Base-by-base conservation (phyloP, 2,113 vertebrate species). In the Microcebus jonahi region DNA sequence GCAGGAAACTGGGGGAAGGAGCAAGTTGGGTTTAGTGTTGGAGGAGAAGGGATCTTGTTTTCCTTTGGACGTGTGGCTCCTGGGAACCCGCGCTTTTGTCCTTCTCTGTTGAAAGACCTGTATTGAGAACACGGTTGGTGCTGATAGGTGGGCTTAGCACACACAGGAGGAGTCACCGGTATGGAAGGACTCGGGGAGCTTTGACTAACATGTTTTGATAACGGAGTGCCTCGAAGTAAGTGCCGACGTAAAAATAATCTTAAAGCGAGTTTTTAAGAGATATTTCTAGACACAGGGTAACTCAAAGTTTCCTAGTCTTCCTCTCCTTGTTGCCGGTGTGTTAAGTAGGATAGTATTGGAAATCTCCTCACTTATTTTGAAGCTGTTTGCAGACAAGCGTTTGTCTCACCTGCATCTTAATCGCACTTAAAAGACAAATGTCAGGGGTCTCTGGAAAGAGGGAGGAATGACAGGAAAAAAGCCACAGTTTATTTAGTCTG, bases 1-100 rank as follows among this genome's bases (percentile, higher is more conserved):
- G 45, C 57, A 0, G 27, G n/a, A 39, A n/a, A 36, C 50, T 65
- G 6, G 91, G n/a, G 42, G 95, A 83, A 27, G 14, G 90, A 91
- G 84, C 91, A 14, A 12, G 93, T 97, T 75, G 2, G 29, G 23
- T 94, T 97, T 93, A 20, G 61, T n/a, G 85, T 50, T 20, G 59
- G 57, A 25, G 97, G 89, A 96, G 96, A 86, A 98, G 97, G 97
- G 96, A 95, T 97, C 97, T 63, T 97, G 96, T 98, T 95, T 93
- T 50, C 59, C 77, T 96, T 96, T 94, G 93, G 94, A 88, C 79
- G 57, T 31, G 97, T 96, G 84, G 42, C 96, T 97, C 71, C 36
- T 1, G 36, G 89, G 81, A 85, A 91, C 77, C 80, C 97, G 97
- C 95, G 92, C 98, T 97, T 97, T 96, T 97, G 95, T 91, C 94